Evolutionary conservation across 2,113 vertebrate genomes (phyloP).

Genomic region (Taurulus bubalis): DNA sequence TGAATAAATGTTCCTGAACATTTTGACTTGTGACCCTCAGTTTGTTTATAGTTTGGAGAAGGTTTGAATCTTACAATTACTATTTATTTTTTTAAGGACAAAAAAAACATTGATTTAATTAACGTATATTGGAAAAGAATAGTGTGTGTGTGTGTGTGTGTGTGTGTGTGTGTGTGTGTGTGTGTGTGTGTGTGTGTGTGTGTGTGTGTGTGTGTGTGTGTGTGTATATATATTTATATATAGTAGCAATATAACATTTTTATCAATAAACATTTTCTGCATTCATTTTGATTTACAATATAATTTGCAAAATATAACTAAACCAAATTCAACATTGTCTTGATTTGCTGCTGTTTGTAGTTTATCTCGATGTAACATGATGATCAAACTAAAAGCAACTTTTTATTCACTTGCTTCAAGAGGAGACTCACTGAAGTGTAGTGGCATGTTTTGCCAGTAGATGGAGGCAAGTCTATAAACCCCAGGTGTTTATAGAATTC

Average conservation of each 20-base stretch:
- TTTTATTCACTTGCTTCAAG: not conserved
- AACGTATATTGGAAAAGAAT: too few relatives aligned
- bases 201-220: too few relatives aligned
- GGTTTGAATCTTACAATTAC: not conserved
- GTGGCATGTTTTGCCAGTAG: slow-evolving; percentile 46
- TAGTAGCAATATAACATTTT: too few relatives aligned
- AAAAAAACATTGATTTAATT: not conserved
- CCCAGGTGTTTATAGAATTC: too few relatives aligned
- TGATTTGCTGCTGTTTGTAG: not conserved
- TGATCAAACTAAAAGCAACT: not conserved
- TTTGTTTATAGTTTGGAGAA: not conserved
- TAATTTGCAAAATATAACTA: not conserved
- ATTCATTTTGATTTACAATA: not conserved
- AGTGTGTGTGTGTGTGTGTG: too few relatives aligned
- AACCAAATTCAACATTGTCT: not conserved
- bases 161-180: too few relatives aligned
- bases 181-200: too few relatives aligned
- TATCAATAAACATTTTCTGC: not conserved
- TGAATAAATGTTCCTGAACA: slow-evolving; percentile 97
- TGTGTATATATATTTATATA: too few relatives aligned
- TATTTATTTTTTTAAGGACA: not conserved
- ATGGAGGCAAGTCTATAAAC: slow-evolving; percentile 69
- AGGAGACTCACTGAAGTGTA: not conserved
- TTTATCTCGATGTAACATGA: not conserved
- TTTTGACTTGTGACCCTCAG: slow-evolving; percentile 36